A percentile compares a stretch with the other conserved stretches of the same genome.
Evolutionary conservation across 2,113 vertebrate genomes (phyloP).

Genomic region (Riparia riparia): DNA sequence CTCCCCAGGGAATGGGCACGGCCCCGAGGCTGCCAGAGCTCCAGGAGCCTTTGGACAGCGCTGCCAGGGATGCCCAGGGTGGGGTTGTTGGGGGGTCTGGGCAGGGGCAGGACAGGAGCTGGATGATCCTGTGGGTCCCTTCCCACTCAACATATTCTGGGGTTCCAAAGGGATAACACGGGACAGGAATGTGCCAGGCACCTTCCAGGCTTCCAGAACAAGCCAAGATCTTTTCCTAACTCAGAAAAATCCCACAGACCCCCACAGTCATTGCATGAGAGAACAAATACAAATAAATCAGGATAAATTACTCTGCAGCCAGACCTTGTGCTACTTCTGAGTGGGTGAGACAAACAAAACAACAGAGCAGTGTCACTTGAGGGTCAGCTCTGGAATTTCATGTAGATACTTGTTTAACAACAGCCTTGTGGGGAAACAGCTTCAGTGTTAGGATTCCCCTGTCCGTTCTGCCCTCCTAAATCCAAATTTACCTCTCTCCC

Average conservation of each 20-base stretch:
- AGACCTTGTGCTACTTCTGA: neutral
- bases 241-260: neutral
- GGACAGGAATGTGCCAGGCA: rapidly evolving
- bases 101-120: neutral
- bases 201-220: neutral
- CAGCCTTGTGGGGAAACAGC: rapidly evolving
- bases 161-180: neutral
- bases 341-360: neutral
- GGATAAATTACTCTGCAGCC: neutral
- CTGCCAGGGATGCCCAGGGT: neutral
- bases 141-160: rapidly evolving
- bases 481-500: neutral
- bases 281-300: neutral
- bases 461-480: neutral
- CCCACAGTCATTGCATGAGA: neutral
- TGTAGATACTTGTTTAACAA: neutral
- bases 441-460: neutral
- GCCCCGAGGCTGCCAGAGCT: neutral
- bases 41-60: neutral
- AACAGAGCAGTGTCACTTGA: neutral
- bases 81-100: neutral
- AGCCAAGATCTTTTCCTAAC: neutral
- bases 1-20: neutral
- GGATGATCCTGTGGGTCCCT: rapidly evolving
- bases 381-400: neutral